phyloP scores from a whole-genome alignment of 2,888 invertebrate species.

The Spicauda simplicius region DNA sequence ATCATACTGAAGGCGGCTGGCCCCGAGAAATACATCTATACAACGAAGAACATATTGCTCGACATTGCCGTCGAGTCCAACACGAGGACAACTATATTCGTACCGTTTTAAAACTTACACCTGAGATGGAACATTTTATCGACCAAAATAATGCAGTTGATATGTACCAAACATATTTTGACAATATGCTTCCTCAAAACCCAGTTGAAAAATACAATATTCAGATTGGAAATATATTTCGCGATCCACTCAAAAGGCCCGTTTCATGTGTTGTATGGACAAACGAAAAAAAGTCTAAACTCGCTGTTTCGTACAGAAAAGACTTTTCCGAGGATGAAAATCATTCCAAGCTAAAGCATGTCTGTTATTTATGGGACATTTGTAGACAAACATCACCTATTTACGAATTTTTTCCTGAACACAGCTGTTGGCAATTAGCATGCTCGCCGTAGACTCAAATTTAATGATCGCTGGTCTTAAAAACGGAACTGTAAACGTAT shows the following conservation, averaged over 20 bases:
- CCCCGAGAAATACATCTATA: conserved; percentile 88
- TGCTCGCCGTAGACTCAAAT: conserved; percentile 64
- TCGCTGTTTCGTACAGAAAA: conserved; percentile 87
- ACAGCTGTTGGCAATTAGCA: conserved; percentile 70
- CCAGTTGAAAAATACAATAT: conserved; percentile 84
- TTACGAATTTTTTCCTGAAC: conserved; percentile 55
- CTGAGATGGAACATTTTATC: conserved; percentile 87
- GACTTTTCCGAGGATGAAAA: conserved; percentile 50
- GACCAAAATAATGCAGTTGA: conserved; percentile 92
- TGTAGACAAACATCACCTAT: conserved; percentile 72
- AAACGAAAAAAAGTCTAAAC: conserved; percentile 86
- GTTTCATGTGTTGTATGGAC: conserved; percentile 89
- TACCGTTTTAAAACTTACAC: conserved; percentile 84
- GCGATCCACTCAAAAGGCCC: conserved; percentile 80
- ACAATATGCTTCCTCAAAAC: conserved; percentile 75
- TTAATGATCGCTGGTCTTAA: conserved; percentile 66
- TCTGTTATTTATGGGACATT: conserved; percentile 88
- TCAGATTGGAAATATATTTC: conserved; percentile 88
- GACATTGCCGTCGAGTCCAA: conserved; percentile 91
- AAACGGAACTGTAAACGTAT: conserved; percentile 76
- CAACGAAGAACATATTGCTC: conserved; percentile 88
- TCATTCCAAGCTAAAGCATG: conserved; percentile 57
- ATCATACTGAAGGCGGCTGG: conserved; percentile 94
- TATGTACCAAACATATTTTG: conserved; percentile 91
- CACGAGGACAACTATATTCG: conserved; percentile 91